Percentiles rank a stretch among this genome's conserved stretches.
Conservation (phyloP, 1,140 invertebrate genomes). For the Brachionus plicatilis region DNA sequence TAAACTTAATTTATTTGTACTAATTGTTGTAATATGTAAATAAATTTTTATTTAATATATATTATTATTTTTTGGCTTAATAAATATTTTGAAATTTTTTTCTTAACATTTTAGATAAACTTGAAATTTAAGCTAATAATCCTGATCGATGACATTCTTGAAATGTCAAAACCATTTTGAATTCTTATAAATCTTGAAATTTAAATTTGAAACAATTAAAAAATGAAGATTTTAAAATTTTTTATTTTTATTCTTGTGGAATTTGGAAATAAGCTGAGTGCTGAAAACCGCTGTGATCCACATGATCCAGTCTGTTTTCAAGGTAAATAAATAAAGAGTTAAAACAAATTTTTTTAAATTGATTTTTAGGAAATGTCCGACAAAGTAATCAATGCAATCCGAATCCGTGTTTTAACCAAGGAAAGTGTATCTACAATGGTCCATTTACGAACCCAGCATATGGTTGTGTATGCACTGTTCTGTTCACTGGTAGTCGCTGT, state of each 20-base stretch:
- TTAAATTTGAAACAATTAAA: neutral
- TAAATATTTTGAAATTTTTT: neutral
- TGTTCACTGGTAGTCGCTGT: neutral
- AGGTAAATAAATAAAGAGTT: neutral
- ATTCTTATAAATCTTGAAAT: neutral
- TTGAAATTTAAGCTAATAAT: neutral
- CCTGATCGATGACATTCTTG: neutral
- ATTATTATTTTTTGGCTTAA: neutral
- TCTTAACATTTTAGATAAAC: neutral
- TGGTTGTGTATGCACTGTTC: neutral
- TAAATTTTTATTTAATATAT: constrained; percentile 5
- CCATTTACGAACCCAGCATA: neutral
- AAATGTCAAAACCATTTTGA: neutral
- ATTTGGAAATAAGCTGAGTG: neutral
- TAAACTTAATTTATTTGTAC: neutral
- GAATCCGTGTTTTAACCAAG: neutral
- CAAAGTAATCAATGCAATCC: neutral
- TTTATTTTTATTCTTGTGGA: neutral
- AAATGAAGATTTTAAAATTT: neutral
- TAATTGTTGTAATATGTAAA: neutral
- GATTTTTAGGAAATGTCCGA: neutral
- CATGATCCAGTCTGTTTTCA: neutral
- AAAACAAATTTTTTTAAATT: neutral
- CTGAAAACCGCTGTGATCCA: neutral
- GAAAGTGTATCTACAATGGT: neutral